phyloP scores from a whole-genome alignment of 2,888 invertebrate genomes.

The Mystacides longicornis region DNA sequence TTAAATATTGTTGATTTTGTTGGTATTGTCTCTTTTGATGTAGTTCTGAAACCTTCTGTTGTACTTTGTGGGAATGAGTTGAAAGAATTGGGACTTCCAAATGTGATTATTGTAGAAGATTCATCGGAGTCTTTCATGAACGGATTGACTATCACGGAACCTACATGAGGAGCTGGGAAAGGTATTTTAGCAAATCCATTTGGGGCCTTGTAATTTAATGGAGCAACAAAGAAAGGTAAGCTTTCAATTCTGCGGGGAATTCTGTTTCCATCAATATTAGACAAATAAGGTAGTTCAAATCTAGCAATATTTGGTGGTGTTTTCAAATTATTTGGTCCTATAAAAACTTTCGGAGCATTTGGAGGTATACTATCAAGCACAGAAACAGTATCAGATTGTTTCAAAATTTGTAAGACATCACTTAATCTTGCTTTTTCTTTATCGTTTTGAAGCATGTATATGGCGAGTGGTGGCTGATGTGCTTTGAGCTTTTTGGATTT shows the following conservation, averaged over 20 bases:
- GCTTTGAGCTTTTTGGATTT: slow-evolving; percentile 58
- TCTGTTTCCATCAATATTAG: slow-evolving; percentile 59
- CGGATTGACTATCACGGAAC: slow-evolving; percentile 71
- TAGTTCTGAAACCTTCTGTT: slow-evolving; percentile 21
- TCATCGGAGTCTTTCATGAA: slow-evolving; percentile 35
- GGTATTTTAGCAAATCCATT: slow-evolving; percentile 79
- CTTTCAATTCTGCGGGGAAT: slow-evolving; percentile 65
- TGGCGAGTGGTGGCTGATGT: slow-evolving; percentile 78
- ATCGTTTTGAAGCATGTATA: slow-evolving; percentile 60
- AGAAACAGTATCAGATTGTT: slow-evolving; percentile 64
- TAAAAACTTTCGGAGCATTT: slow-evolving; percentile 68
- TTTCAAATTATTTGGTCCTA: slow-evolving; percentile 68
- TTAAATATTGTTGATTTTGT: slow-evolving; percentile 18
- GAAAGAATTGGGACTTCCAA: slow-evolving; percentile 29
- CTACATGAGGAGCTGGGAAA: slow-evolving; percentile 79
- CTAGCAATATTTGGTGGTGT: slow-evolving; percentile 67
- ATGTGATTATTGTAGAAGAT: slow-evolving; percentile 28
- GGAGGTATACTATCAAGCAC: slow-evolving; percentile 68
- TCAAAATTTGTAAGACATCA: slow-evolving; percentile 63
- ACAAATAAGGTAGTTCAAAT: slow-evolving; percentile 77
- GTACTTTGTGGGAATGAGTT: slow-evolving; percentile 28
- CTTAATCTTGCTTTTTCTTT: slow-evolving; percentile 50
- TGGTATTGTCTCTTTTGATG: slow-evolving; percentile 11
- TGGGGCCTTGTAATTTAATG: slow-evolving; percentile 76
- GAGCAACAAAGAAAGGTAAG: slow-evolving; percentile 79